Evolutionary conservation across 2,888 invertebrate species (phyloP), one percentile per base, ranked within the genome.

Genomic region (Therioaphis trifolii): DNA sequence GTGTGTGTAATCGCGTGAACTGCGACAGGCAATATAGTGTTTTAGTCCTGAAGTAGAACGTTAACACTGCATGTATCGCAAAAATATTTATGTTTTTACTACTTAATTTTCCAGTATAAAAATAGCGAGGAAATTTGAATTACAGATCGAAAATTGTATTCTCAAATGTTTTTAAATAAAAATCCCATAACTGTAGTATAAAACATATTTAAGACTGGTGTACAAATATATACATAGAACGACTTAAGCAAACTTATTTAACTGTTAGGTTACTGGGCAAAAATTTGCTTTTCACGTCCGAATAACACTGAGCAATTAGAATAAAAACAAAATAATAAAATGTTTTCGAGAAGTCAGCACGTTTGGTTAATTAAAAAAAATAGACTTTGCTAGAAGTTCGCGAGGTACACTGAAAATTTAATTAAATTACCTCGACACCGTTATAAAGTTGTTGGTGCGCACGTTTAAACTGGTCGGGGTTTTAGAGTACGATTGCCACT

Each of bases 331-430:
- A 80, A 80, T 71, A 72, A 80, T 63, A 72, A 72, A 80, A 80
- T 63, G 71, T 72, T 80, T 21, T 21, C 58, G 21, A 29, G 58
- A 61, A 61, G 71, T 80, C 27, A 18, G 80, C 72, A 72, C 79
- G 80, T 80, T 80, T 46, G 80, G 80, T 71, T 80, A 80, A 80
- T 80, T 80, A 80, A 66, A 69, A 58, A 11, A 15, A 46, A 46
- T 2, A 46, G 7, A 61, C 46, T 72, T 71, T 71, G 24, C 80
- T 11, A 29, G 35, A 61, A 80, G 71, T 58, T 71, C 35, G 7
- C 80, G 24, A 72, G 43, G 27, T 46, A n/a, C 71, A 29, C 11
- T 61, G 80, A 72, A 80, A 80, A 71, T 80, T 80, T 80, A 80
- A 80, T 80, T 80, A 72, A 80, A 61, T 72, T 61, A 71, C 29